Conservation (phyloP, 1,140 invertebrate species). For the Heliothis subflexa region DNA sequence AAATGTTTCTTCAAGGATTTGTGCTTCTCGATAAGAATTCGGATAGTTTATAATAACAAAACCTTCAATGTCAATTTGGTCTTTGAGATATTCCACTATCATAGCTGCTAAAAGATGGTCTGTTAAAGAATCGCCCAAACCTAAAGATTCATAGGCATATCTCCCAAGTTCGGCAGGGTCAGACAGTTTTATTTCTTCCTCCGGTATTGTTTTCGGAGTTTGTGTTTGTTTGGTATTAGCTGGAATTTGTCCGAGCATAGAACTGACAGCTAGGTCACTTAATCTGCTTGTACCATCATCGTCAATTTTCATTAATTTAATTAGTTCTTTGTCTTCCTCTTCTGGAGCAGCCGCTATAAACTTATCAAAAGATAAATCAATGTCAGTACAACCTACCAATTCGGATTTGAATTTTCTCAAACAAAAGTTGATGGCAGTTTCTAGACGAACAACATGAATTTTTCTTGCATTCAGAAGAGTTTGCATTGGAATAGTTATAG, state of each 20-base stretch:
- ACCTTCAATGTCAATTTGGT: conserved; percentile 82
- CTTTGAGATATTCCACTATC: conserved; percentile 88
- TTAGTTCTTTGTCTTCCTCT: conserved; percentile 75
- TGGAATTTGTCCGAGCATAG: conserved; percentile 60
- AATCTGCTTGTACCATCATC: conserved; percentile 65
- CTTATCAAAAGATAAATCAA: conserved; percentile 82
- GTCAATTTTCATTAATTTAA: conserved; percentile 74
- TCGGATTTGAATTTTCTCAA: conserved; percentile 85
- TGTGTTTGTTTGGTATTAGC: conserved; percentile 85
- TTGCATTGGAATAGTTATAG: conserved; percentile 78
- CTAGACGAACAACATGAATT: conserved; percentile 85
- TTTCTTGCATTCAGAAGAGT: conserved; percentile 78
- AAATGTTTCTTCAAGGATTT: conserved; percentile 86
- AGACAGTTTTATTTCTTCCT: conserved; percentile 85
- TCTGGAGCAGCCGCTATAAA: conserved; percentile 65
- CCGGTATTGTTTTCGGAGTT: conserved; percentile 87
- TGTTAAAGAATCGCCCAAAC: conserved; percentile 84
- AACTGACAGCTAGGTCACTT: conserved; percentile 59
- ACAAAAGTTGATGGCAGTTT: conserved; percentile 87
- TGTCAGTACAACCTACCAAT: conserved; percentile 83
- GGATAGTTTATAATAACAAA: conserved; percentile 89
- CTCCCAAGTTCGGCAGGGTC: conserved; percentile 86
- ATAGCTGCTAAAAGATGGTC: conserved; percentile 86
- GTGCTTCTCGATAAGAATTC: conserved; percentile 85
- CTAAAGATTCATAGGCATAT: conserved; percentile 85